These are phyloP conservation scores for Lontra canadensis DNA, from an alignment of 2,113 vertebrate genomes.

Conservation along the genomic window DNA sequence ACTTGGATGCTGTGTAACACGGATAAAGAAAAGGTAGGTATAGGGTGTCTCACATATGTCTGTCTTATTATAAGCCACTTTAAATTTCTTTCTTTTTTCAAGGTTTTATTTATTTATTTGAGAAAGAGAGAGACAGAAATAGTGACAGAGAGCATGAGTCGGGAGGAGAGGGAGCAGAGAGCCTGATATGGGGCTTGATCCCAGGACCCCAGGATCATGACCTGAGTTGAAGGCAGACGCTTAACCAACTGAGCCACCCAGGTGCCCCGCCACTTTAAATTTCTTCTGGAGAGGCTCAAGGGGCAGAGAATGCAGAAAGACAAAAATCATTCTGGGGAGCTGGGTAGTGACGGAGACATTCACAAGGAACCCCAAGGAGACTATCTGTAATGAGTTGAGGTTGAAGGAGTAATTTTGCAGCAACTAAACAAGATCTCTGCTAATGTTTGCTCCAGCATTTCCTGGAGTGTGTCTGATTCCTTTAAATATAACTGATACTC, in stretches of 20 bases:
- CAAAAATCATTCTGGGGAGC: neutral
- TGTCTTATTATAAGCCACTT: neutral
- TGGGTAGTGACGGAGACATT: neutral
- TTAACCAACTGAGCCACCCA: too few relatives aligned
- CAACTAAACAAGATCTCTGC: neutral
- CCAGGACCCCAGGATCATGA: too few relatives aligned
- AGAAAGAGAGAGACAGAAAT: too few relatives aligned
- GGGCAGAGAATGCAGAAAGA: neutral
- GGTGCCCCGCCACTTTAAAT: neutral
- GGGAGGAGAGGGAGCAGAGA: too few relatives aligned
- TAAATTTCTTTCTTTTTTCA: neutral
- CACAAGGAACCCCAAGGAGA: neutral
- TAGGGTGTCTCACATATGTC: neutral
- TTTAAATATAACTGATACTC: neutral
- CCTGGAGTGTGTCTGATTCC: neutral
- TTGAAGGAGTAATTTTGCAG: neutral
- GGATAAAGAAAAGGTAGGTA: neutral
- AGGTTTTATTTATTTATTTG: too few relatives aligned
- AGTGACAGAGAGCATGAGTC: too few relatives aligned
- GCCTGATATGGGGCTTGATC: too few relatives aligned
- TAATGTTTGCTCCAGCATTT: neutral
- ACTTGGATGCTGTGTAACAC: neutral
- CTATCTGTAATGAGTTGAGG: neutral
- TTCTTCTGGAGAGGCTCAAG: neutral
- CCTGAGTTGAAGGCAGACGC: too few relatives aligned